Percentiles rank a stretch among this genome's conserved stretches.
Conservation (phyloP, 2,888 invertebrate genomes). For the Phaedon cochleariae region DNA sequence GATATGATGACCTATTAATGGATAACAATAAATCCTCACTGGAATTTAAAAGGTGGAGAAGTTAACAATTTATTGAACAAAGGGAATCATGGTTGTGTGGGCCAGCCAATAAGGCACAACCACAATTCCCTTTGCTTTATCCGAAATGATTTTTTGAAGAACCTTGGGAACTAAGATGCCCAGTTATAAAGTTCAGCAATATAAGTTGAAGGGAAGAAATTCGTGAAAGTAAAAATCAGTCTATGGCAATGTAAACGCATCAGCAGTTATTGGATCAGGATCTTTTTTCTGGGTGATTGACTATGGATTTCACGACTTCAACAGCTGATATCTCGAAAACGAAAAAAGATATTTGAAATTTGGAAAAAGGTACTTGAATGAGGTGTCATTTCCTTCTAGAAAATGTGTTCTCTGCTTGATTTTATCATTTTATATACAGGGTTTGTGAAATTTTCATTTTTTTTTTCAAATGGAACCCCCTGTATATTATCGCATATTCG, state of each 20-base stretch:
- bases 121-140: conserved; percentile 20
- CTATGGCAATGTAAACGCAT: conserved; percentile 19
- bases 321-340: no score
- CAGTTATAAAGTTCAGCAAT: no score
- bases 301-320: no score
- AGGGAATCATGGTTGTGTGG: conserved; percentile 22
- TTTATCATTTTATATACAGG: no score
- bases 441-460: no score
- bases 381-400: no score
- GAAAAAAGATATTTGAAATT: no score
- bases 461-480: no score
- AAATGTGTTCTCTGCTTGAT: no score
- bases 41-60: neutral
- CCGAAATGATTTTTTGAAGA: conserved; percentile 6
- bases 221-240: conserved; percentile 12
- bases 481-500: no score
- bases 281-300: no score
- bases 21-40: neutral
- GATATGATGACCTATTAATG: conserved; percentile 11
- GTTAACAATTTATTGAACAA: conserved; percentile 13
- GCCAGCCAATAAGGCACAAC: conserved; percentile 22
- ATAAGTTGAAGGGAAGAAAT: conserved; percentile 12
- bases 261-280: conserved; percentile 12
- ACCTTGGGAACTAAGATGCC: conserved; percentile 14
- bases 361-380: no score